A percentile compares a stretch with the other conserved stretches of the same genome.
Conservation (phyloP, 1,140 invertebrate genomes). For the Drosophila micromelanica region DNA sequence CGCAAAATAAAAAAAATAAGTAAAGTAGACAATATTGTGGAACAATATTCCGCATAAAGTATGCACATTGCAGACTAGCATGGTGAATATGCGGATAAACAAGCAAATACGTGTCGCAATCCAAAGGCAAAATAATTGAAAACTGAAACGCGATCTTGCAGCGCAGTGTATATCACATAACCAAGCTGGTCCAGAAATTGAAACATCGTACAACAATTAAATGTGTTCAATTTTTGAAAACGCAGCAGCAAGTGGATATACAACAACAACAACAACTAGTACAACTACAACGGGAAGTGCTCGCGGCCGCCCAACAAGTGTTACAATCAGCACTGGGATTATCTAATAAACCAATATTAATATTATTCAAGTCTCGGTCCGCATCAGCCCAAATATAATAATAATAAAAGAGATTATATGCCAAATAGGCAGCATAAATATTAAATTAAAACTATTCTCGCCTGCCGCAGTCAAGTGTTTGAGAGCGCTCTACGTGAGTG, state of each 20-base stretch:
- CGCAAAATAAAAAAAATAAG: background rate
- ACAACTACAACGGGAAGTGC: slow-evolving; percentile 68
- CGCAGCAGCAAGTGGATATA: slow-evolving; percentile 33
- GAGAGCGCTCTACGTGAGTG: slow-evolving; percentile 11
- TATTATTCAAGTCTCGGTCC: slow-evolving; percentile 10
- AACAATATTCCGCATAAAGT: slow-evolving; percentile 17
- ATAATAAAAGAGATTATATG: slow-evolving; percentile 59
- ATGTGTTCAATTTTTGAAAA: slow-evolving; percentile 44
- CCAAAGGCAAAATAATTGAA: background rate
- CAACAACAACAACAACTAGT: slow-evolving; percentile 8
- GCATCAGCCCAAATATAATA: slow-evolving; percentile 28
- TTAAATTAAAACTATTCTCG: slow-evolving; percentile 73
- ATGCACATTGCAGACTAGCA: slow-evolving; percentile 22
- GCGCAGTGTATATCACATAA: slow-evolving; percentile 31
- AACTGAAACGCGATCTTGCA: slow-evolving; percentile 27
- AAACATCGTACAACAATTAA: slow-evolving; percentile 53
- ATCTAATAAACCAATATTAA: slow-evolving; percentile 76
- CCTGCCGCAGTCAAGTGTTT: slow-evolving; percentile 44
- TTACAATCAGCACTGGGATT: slow-evolving; percentile 62
- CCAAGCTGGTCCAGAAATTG: slow-evolving; percentile 27
- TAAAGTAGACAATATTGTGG: slow-evolving; percentile 22
- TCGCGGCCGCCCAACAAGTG: slow-evolving; percentile 68
- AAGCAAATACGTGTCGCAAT: slow-evolving; percentile 28
- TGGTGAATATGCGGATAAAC: slow-evolving; percentile 30
- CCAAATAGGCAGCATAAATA: slow-evolving; percentile 58